Evolutionary conservation across 2,113 vertebrate genomes (phyloP).

Genomic region (Felis catus): DNA sequence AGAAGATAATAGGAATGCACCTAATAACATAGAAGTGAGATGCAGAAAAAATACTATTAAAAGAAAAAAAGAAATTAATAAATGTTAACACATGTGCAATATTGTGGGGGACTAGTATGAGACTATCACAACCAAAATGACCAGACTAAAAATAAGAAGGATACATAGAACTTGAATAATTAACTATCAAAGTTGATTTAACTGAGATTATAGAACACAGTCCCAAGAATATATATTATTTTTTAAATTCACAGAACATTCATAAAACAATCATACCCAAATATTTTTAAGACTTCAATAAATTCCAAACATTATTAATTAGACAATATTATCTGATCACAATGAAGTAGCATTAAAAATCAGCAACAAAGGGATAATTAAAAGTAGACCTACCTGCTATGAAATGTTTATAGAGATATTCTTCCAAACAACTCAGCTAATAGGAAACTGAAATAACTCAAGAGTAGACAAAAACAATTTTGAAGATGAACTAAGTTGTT

Average conservation of each 20-base stretch:
- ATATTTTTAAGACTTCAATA: background rate
- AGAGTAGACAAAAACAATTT: background rate
- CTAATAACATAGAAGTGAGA: background rate
- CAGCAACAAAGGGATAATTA: background rate
- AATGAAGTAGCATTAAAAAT: background rate
- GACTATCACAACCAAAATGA: conserved; percentile 21
- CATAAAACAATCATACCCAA: background rate
- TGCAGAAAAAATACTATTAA: background rate
- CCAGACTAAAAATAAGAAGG: background rate
- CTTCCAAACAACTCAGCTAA: background rate
- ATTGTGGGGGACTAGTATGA: background rate
- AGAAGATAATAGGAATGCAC: background rate
- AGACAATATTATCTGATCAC: background rate
- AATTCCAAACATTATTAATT: background rate
- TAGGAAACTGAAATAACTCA: conserved; percentile 14
- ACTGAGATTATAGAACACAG: background rate
- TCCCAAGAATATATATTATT: background rate
- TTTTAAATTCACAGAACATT: background rate
- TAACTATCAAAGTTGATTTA: background rate
- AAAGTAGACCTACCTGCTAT: background rate
- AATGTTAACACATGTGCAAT: background rate
- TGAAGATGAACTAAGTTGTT: background rate
- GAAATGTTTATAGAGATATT: background rate
- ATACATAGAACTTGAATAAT: background rate
- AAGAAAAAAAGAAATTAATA: background rate